These are phyloP conservation scores for Conus betulinus DNA, from an alignment of 1,140 invertebrate genomes.

Conservation along the genomic window DNA sequence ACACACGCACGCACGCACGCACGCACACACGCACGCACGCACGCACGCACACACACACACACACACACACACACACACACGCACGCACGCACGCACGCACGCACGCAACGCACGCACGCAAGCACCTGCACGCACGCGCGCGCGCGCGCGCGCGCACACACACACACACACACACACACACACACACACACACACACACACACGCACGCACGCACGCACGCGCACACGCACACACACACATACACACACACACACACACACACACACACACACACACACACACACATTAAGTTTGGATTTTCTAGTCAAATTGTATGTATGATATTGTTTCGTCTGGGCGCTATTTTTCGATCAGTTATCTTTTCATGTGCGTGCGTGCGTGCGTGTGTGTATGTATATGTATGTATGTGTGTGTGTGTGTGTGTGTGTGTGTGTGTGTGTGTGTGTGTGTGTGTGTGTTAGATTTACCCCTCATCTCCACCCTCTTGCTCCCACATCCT, in stretches of 20 bases:
- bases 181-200: not conserved
- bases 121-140: not conserved
- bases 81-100: not conserved
- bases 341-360: no score
- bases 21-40: no score
- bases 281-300: no score
- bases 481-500: no score
- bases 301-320: no score
- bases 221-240: slow-evolving; percentile 3
- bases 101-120: not conserved
- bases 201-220: not conserved
- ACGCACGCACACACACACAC: not conserved
- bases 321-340: no score
- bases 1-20: no score
- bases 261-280: not conserved
- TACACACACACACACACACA: slow-evolving; percentile 15
- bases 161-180: not conserved
- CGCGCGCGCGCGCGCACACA: not conserved
- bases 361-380: no score
- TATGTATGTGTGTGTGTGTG: no score
- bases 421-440: no score
- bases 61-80: slow-evolving; percentile 1
- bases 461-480: not conserved
- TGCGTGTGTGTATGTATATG: no score
- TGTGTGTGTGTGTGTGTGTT: not conserved